Conservation (phyloP, 1,140 invertebrate species). For the Riptortus pedestris region DNA sequence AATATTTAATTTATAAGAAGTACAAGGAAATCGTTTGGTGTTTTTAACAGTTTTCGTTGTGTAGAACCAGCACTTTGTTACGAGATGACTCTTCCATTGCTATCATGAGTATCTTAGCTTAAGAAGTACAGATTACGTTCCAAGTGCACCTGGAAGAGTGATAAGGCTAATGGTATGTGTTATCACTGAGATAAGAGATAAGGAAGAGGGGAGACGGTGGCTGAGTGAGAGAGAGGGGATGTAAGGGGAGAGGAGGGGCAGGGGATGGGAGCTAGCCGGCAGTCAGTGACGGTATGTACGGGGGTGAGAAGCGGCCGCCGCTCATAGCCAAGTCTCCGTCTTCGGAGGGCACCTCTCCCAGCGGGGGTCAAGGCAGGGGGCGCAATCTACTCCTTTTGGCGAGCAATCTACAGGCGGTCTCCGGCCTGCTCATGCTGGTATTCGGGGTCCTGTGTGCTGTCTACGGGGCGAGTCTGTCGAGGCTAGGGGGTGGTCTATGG, state of each 20-base stretch:
- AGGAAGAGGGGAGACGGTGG: neutral
- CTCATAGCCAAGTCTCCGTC: slow-evolving; percentile 26
- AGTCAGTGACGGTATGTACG: slow-evolving; percentile 16
- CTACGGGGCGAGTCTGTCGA: slow-evolving; percentile 45
- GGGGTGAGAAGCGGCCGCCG: slow-evolving; percentile 5
- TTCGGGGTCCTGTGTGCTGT: slow-evolving; percentile 46
- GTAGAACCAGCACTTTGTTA: no score
- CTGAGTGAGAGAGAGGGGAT: neutral
- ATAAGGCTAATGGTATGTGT: no score
- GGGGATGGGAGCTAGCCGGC: neutral
- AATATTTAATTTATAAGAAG: no score
- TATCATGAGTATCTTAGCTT: no score
- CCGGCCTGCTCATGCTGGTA: slow-evolving; percentile 46
- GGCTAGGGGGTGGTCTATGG: slow-evolving; percentile 50
- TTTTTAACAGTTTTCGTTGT: no score
- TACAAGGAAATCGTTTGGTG: no score
- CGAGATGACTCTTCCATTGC: no score
- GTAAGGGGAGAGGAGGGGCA: neutral
- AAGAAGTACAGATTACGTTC: no score
- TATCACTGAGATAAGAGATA: no score
- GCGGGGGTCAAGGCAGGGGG: neutral
- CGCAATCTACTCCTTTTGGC: slow-evolving; percentile 41
- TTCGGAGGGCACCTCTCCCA: slow-evolving; percentile 17
- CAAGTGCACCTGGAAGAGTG: no score
- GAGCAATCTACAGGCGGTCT: slow-evolving; percentile 41